These are phyloP conservation scores for Invenusta paracnida DNA, from an alignment of 2,888 invertebrate species.

Conservation along the genomic window DNA sequence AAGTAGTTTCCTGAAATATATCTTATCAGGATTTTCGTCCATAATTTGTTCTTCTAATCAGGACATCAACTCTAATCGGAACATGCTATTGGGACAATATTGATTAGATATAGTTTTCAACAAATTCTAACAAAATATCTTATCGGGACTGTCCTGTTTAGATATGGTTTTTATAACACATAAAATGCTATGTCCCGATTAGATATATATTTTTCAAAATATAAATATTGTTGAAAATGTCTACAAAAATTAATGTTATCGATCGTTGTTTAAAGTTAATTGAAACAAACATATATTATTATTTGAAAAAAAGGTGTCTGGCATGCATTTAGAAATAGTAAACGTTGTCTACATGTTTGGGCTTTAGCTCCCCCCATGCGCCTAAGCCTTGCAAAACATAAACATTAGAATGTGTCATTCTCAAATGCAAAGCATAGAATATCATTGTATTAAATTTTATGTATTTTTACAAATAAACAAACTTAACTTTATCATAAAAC, in stretches of 20 bases:
- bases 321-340: too few species aligned
- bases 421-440: too few species aligned
- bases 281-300: neutral
- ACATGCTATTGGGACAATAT: neutral
- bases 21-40: neutral
- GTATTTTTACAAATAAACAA: too few species aligned
- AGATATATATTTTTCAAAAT: neutral
- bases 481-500: too few species aligned
- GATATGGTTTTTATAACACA: conserved; percentile 5
- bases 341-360: too few species aligned
- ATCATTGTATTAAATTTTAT: too few species aligned
- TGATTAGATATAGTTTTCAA: conserved; percentile 25
- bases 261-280: neutral
- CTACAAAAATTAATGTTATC: conserved; percentile 26
- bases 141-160: conserved; percentile 22
- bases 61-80: neutral
- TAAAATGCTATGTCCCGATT: conserved; percentile 8
- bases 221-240: conserved; percentile 7
- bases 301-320: neutral
- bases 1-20: conserved; percentile 7
- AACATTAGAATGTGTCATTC: too few species aligned
- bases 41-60: neutral
- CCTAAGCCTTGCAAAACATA: too few species aligned
- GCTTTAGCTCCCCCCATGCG: too few species aligned
- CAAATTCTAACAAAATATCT: conserved; percentile 17